Evolutionary conservation across 2,797 vertebrate species (phyloP), one percentile per base, ranked within the genome.

Genomic region (Acipenser transmontanus): DNA sequence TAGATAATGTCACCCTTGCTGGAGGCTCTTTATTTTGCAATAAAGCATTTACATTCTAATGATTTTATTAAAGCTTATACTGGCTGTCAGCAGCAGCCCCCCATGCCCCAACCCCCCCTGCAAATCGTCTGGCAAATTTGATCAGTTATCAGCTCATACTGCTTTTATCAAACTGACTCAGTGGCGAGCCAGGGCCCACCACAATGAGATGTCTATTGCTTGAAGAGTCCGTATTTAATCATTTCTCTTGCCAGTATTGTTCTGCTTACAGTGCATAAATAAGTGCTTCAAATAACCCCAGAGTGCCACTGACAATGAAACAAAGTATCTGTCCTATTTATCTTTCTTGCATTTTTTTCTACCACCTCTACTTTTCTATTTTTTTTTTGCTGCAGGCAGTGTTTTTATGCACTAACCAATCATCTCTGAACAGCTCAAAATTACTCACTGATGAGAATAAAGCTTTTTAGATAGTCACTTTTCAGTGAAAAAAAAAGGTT

Each of bases 41-140:
- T 99, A 98, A 99, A 98, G 95, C 95, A 99, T 99, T 99, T 99
- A 98, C 96, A 99, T 99, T 99, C 96, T 98, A 99, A 99, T 99
- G 96, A 96, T 99, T 99, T 98, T 98, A 99, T 99, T 98, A 98
- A 96, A 94, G 95, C 92, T 87, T 85, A 92, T 92, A 84, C 86
- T 90, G 92, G 89, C 96, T 97, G 95, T 96, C 95, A 93, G 91
- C 83, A 91, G 84, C 87, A 85, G 93, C 88, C 91, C 90, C 91
- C 92, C 80, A 72, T 70, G 80, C 86, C 87, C 83, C 86, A 85
- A 85, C 86, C 84, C 90, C 88, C 87, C 89, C 90, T 82, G 83
- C 81, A 84, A 87, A 88, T 88, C 81, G 82, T 82, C 90, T 89
- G 86, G 93, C 90, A 95, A 95, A 96, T 95, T 95, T 92, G 94